Evolutionary conservation across 2,113 vertebrate species (phyloP).

Genomic region (Setophaga coronata): DNA sequence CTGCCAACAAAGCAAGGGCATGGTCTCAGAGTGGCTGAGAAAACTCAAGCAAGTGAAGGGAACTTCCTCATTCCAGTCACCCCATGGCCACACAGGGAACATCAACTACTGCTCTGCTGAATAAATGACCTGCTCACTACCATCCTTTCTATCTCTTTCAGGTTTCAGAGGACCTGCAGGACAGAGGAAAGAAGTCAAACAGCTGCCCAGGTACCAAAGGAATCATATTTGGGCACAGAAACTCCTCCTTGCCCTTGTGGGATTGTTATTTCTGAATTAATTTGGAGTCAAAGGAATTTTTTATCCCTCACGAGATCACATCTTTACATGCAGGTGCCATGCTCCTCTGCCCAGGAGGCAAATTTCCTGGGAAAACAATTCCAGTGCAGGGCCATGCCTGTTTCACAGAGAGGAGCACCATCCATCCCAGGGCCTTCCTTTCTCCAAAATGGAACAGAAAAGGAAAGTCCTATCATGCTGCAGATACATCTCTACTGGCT

Average conservation of each 20-base stretch:
- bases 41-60: neutral
- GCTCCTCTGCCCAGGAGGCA: neutral
- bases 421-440: neutral
- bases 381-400: neutral
- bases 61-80: neutral
- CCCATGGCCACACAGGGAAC: rapidly evolving
- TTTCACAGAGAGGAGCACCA: neutral
- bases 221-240: neutral
- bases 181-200: neutral
- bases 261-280: neutral
- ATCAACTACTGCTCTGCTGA: neutral
- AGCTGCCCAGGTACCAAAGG: neutral
- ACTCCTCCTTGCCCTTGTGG: neutral
- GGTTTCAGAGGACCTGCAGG: neutral
- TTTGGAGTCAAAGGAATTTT: neutral
- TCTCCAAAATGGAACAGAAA: neutral
- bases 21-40: rapidly evolving
- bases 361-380: neutral
- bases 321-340: neutral
- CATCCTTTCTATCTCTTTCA: neutral
- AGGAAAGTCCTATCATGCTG: neutral
- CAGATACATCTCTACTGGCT: neutral
- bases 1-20: neutral
- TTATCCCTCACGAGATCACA: neutral
- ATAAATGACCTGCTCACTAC: neutral